Conservation (phyloP, 1,140 invertebrate genomes). For the Drosophila varians region DNA sequence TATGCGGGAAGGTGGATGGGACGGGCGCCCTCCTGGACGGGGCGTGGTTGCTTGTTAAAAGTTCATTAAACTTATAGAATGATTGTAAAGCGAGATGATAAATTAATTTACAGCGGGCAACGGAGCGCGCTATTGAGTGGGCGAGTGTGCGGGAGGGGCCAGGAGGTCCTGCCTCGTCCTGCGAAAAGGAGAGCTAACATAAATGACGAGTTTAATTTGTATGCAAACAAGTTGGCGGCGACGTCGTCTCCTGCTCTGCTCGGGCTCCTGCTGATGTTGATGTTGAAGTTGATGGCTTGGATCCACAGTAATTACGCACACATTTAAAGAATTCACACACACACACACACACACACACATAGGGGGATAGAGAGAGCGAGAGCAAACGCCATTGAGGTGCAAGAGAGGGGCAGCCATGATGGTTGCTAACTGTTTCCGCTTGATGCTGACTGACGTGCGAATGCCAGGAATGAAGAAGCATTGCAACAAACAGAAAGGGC, state of each 20-base stretch:
- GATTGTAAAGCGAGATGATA: slow-evolving; percentile 82
- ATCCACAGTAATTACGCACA: slow-evolving; percentile 73
- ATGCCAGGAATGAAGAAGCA: slow-evolving; percentile 73
- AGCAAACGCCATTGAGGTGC: background rate
- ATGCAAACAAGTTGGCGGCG: slow-evolving; percentile 81
- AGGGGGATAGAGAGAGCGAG: slow-evolving; percentile 9
- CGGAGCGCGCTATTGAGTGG: slow-evolving; percentile 77
- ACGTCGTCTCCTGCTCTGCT: slow-evolving; percentile 36
- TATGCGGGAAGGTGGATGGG: slow-evolving; percentile 6
- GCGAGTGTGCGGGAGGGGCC: slow-evolving; percentile 17
- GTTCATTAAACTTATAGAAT: slow-evolving; percentile 81
- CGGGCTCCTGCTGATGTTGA: slow-evolving; percentile 35
- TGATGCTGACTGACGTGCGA: slow-evolving; percentile 70
- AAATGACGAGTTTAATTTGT: slow-evolving; percentile 82
- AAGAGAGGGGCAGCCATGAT: slow-evolving; percentile 43
- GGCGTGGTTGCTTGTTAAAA: slow-evolving; percentile 70
- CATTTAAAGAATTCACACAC: slow-evolving; percentile 40
- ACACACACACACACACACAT: slow-evolving; percentile 7
- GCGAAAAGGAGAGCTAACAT: slow-evolving; percentile 50
- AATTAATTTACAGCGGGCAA: slow-evolving; percentile 80
- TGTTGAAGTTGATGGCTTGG: slow-evolving; percentile 56
- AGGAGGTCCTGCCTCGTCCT: background rate
- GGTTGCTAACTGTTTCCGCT: slow-evolving; percentile 76
- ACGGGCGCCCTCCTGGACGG: background rate
- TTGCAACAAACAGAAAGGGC: slow-evolving; percentile 19